These are phyloP conservation scores for Phalanger gymnotis DNA, from an alignment of 2,797 vertebrate genomes.

Conservation along the genomic window DNA sequence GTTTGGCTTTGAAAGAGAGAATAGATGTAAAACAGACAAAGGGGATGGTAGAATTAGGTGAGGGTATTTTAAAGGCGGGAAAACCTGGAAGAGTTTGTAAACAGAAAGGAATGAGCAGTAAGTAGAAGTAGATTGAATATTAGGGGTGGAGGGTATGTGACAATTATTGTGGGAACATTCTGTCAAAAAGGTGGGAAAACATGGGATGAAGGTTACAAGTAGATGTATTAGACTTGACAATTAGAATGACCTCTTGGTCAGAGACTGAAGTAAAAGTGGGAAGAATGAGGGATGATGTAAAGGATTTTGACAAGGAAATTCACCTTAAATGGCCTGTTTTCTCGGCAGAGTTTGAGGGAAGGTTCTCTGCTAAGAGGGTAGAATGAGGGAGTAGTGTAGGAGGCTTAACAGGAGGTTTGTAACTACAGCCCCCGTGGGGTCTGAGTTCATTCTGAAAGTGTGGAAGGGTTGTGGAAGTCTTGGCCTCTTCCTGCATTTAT, in stretches of 20 bases:
- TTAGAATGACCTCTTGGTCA: background rate
- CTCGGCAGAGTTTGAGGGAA: background rate
- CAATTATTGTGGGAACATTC: conserved; percentile 17
- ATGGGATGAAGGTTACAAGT: background rate
- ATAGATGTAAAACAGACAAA: background rate
- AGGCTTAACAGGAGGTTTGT: background rate
- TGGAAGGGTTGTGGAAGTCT: background rate
- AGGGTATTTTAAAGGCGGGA: background rate
- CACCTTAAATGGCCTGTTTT: background rate
- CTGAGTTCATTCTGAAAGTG: background rate
- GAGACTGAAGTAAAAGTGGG: background rate
- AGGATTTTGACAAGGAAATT: background rate
- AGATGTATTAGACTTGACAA: background rate
- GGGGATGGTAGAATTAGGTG: background rate
- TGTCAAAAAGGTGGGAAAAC: background rate
- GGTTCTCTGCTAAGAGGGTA: background rate
- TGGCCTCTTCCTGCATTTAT: background rate
- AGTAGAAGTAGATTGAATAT: background rate
- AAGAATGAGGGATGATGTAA: background rate
- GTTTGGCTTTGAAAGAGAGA: background rate
- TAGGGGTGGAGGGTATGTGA: background rate
- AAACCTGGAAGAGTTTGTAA: background rate
- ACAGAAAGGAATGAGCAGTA: background rate
- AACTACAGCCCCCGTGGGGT: background rate
- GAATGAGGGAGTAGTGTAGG: background rate